A percentile compares a stretch with the other conserved stretches of the same genome.
phyloP scores from a whole-genome alignment of 2,888 invertebrate species.

The Plebejus melissa region DNA sequence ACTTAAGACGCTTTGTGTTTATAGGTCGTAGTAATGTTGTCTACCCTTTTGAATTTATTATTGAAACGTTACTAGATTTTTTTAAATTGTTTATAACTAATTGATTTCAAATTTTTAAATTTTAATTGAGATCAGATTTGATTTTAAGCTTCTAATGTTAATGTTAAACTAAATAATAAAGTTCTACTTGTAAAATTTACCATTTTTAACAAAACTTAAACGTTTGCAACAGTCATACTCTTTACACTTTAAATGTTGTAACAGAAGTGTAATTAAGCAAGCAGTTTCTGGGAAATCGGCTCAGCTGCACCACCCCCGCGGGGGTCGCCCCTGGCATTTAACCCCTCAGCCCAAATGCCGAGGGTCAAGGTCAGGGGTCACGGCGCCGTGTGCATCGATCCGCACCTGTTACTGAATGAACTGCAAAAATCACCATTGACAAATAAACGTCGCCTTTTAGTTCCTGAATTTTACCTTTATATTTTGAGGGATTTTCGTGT shows the following conservation, averaged over 20 bases:
- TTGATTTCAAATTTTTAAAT: too few species aligned
- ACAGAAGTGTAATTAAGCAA: neutral
- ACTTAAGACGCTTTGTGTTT: neutral
- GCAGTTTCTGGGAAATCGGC: neutral
- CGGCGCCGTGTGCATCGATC: constrained; percentile 38
- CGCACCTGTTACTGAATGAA: constrained; percentile 28
- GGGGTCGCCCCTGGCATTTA: constrained; percentile 37
- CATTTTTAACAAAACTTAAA: too few species aligned
- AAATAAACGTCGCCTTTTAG: neutral
- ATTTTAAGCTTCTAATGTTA: too few species aligned
- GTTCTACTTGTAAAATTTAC: too few species aligned
- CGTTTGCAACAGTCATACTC: neutral
- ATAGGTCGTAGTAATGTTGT: neutral
- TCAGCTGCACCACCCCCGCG: constrained; percentile 4
- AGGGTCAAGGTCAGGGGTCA: constrained; percentile 37
- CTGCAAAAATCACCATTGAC: constrained; percentile 4
- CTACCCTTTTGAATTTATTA: neutral
- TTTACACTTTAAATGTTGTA: neutral
- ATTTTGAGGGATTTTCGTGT: neutral
- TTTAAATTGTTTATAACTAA: too few species aligned
- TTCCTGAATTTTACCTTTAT: neutral
- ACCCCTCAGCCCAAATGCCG: constrained; percentile 31
- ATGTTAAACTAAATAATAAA: too few species aligned
- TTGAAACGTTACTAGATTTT: neutral
- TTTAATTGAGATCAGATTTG: too few species aligned